Evolutionary conservation across 2,888 invertebrate species (phyloP), one percentile per base, ranked within the genome.

Genomic region (Synanthedon formicaeformis): DNA sequence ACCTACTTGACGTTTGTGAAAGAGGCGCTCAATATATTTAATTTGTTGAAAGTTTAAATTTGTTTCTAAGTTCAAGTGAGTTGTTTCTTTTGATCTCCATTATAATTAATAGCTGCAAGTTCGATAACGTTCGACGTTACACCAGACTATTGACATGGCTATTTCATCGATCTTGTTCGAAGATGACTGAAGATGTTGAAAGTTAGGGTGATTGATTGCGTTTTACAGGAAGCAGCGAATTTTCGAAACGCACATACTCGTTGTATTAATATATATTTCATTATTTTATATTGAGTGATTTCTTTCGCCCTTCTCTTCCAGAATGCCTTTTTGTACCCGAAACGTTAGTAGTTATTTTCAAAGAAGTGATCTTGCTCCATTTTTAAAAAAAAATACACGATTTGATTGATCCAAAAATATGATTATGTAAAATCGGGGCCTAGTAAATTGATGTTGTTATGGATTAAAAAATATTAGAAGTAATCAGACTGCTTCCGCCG

Each of bases 151-250:
- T 57, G 51, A 58, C 54, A 59, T 58, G 52, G 57, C 57, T 58
- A 63, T 62, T 60, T 56, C 68, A 71, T 71, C 67, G 57, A 71
- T 71, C 69, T 63, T 65, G 54, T 61, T 61, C 58, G 54, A 50
- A 56, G 56, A 60, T 60, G 62, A 61, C 62, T 54, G 53, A 52
- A 57, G 16, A 52, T 13, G 27, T 52, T 48, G 52, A 48, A 34
- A 48, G 52, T 52, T 52, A n/a, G 48, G 27, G 34, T 50, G 67
- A 69, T 68, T 64, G 70, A 71, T 69, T 59, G 56, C 23, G 40
- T 49, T 34, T n/a, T 34, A 14, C 48, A 45, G 5, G 13, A 49
- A 49, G 11, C 12, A 49, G 13, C 45, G 12, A 8, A 13, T 45
- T 13, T 45, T 4, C 45, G 14, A 10, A 34, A 34, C 34, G 10